Evolutionary conservation across 2,113 vertebrate species (phyloP), one percentile per base, ranked within the genome.

Genomic region (Rhipidura dahli): DNA sequence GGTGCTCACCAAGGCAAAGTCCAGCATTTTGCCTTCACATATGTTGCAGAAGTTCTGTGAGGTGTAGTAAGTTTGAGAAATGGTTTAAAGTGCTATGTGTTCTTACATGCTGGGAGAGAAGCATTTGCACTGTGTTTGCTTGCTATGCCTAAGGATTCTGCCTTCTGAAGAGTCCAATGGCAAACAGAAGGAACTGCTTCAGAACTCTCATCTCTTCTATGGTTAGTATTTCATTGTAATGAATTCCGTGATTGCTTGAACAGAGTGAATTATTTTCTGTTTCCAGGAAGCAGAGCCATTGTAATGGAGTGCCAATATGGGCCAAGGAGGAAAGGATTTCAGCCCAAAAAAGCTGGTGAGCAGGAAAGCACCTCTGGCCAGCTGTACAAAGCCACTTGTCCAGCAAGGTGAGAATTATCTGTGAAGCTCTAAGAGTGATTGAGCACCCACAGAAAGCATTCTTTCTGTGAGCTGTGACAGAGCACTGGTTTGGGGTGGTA

Each of bases 301-400:
- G 98, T 99, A 77, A 99, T 99, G 98, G 98, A 99, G 75, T 99
- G 98, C 93, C 98, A 99, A 1, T 99, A 98, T 83, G 98, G 98
- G 56, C 98, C 98, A 89, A 98, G 98, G 61, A 98, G 98, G 78
- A 99, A 98, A 97, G 98, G 98, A 60, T 96, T 98, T 69, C 98
- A 98, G 92, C 97, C 97, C 86, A 98, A 98, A 95, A 98, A 98
- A 97, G 96, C 89, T 80, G 90, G 35, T 61, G 98, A 98, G 73
- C 97, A 92, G 69, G 98, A 98, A 92, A 86, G 80, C n/a, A 84
- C 76, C 40, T 93, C 97, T 92, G 97, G 96, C 89, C 95, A 96
- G 44, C 69, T 98, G 66, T 98, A 98, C 94, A 99, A 98, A 98
- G 98, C 98, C 87, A 99, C 97, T 57, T 98, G 98, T 94, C 98